Base-by-base conservation (phyloP, 2,797 vertebrate genomes). In the Todus mexicanus region DNA sequence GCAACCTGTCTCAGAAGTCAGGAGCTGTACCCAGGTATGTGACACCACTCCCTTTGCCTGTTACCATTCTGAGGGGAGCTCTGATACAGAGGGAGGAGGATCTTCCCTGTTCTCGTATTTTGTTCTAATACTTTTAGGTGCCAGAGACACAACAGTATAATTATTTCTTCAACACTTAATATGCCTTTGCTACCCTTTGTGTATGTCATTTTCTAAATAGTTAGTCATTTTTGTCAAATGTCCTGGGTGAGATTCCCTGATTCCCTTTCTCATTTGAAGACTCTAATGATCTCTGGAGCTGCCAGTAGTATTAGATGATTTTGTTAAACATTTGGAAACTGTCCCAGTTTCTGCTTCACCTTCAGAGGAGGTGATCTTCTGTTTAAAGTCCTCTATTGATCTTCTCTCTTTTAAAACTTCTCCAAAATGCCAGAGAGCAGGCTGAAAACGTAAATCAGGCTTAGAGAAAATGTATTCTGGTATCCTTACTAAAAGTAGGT, bases 291-390 rank as follows among this genome's bases (percentile, higher is more conserved):
- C 91, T 96, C 92, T 95, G 91, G 90, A 96, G 92, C 95, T 95
- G 92, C 91, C 66, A 93, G 94, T 68, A 93, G 76, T 89, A 84
- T 95, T 95, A 92, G 95, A 86, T 95, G 92, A 94, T 96, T 97
- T 97, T 94, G 95, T 95, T 96, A 93, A 97, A 95, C 91, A 80
- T 92, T 96, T 97, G 97, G 96, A 97, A 92, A 73, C 66, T 94
- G 90, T 92, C 97, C 97, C 93, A 94, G 96, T 96, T 97, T 97
- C 94, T 95, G 95, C 88, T 97, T 97, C 96, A 97, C 97, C 96
- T 97, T 97, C 96, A 95, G 93, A 96, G 81, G 92, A 95, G 89
- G 82, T 96, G 90, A 94, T 96, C 85, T 96, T 94, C 95, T 84
- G 84, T 94, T 94, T 90, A 72, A 96, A 97, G 95, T 90, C 66